Evolutionary conservation across 2,797 vertebrate species (phyloP), one percentile per base, ranked within the genome.

Genomic region (Cynodonichthys magdalenae): DNA sequence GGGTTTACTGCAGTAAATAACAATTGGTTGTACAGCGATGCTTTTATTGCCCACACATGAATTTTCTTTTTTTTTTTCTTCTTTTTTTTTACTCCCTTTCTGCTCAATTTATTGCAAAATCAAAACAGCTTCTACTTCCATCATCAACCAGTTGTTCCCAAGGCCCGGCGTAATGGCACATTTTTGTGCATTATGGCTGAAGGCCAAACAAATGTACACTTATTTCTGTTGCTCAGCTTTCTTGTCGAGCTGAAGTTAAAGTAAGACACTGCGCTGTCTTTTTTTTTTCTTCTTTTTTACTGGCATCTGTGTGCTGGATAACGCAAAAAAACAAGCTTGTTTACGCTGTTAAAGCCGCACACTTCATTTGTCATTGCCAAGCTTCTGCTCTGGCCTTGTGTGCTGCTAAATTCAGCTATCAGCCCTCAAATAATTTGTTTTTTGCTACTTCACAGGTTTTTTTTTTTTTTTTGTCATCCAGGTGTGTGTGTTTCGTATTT

Each of bases 401-500:
- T 67, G 45, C 56, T 49, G 46, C 47, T 76, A 81, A 75, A 82
- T 75, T 68, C 75, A 76, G 66, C 69, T 80, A 74, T 88, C 83
- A 81, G 67, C 75, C 63, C 66, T 73, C 46, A 60, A 42, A n/a
- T 46, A 54, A 20, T 64, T 71, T 5, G 14, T 68, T 75, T 66
- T 42, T 67, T 29, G 6, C 57, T 63, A 54, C 68, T 59, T 68
- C 53, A 24, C 57, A 44, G 50, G 64, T 65, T 77, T 65, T 63
- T 34, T 52, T 34, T 52, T 34, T 24, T 51, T 28, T 28, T 42
- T 56, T 71, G n/a, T n/a, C n/a, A n/a, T 59, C 51, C 24, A 49
- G 48, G 31, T 60, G 29, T 64, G 36, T 66, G 48, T 42, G 31
- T 19, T 58, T 6, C 3, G 19, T 18, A 5, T 72, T 63, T 69